A percentile compares a stretch with the other conserved stretches of the same genome.
Evolutionary conservation across 2,797 vertebrate species (phyloP).

Genomic region (Acanthopagrus latus): DNA sequence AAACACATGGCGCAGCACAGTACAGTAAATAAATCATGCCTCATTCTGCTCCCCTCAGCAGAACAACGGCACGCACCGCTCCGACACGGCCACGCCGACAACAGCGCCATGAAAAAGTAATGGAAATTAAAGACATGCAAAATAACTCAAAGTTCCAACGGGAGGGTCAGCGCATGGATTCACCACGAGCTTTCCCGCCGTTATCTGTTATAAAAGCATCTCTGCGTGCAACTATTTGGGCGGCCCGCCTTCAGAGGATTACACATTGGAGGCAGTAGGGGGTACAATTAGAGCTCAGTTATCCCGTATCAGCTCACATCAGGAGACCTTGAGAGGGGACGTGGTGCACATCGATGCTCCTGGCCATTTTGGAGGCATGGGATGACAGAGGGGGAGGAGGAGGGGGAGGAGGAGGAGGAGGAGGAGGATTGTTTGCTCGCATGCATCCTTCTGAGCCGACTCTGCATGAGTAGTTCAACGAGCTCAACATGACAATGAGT

Average conservation of each 20-base stretch:
- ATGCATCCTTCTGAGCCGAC: conserved; percentile 29
- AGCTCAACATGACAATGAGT: conserved; percentile 54
- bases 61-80: conserved; percentile 53
- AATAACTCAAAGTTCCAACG: conserved; percentile 64
- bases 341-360: conserved; percentile 34
- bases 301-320: conserved; percentile 45
- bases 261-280: conserved; percentile 16
- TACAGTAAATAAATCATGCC: conserved; percentile 77
- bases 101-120: conserved; percentile 68
- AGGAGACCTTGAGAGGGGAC: conserved; percentile 50
- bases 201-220: conserved; percentile 14
- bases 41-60: conserved; percentile 57
- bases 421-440: conserved; percentile 9
- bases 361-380: conserved; percentile 32
- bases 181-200: conserved; percentile 25
- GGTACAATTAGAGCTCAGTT: conserved; percentile 30
- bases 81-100: conserved; percentile 27
- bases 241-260: conserved; percentile 9
- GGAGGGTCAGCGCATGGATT: conserved; percentile 15
- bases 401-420: background rate
- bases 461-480: conserved; percentile 52
- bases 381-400: background rate
- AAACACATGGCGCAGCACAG: conserved; percentile 53
- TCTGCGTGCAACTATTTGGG: conserved; percentile 19
- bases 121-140: conserved; percentile 70